A percentile compares a stretch with the other conserved stretches of the same genome.
These are phyloP conservation scores for Drosophila trapezifrons DNA, from an alignment of 1,140 invertebrate species.

Conservation along the genomic window DNA sequence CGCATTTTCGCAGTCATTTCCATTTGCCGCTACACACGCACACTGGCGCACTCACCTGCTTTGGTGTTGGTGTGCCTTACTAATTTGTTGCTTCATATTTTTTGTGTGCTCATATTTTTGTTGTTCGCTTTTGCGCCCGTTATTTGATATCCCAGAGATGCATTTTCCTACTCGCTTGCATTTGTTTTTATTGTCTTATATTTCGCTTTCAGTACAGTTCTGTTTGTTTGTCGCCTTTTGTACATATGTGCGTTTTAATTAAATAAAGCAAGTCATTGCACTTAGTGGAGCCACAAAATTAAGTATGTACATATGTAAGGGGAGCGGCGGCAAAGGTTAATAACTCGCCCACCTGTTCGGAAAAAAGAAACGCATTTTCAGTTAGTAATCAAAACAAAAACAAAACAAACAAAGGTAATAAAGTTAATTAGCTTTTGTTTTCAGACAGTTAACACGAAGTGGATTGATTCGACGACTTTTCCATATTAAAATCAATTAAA, in stretches of 20 bases:
- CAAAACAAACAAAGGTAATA: conserved; percentile 22
- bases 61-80: conserved; percentile 47
- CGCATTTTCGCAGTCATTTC: conserved; percentile 61
- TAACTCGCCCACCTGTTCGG: conserved; percentile 9
- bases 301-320: background rate
- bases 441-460: background rate
- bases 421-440: background rate
- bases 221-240: conserved; percentile 10
- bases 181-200: conserved; percentile 29
- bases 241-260: conserved; percentile 18
- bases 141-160: conserved; percentile 34
- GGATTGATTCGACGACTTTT: background rate
- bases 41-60: conserved; percentile 11
- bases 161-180: conserved; percentile 4
- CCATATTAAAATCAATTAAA: background rate
- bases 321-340: background rate
- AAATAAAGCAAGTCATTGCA: conserved; percentile 30
- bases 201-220: conserved; percentile 5
- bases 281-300: conserved; percentile 7
- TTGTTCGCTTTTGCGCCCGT: conserved; percentile 30
- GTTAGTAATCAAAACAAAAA: conserved; percentile 23
- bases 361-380: background rate
- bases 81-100: conserved; percentile 67
- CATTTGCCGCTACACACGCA: conserved; percentile 22
- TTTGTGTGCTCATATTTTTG: conserved; percentile 14